phyloP scores from a whole-genome alignment of 2,888 invertebrate species.

The Xiphydria camelus region DNA sequence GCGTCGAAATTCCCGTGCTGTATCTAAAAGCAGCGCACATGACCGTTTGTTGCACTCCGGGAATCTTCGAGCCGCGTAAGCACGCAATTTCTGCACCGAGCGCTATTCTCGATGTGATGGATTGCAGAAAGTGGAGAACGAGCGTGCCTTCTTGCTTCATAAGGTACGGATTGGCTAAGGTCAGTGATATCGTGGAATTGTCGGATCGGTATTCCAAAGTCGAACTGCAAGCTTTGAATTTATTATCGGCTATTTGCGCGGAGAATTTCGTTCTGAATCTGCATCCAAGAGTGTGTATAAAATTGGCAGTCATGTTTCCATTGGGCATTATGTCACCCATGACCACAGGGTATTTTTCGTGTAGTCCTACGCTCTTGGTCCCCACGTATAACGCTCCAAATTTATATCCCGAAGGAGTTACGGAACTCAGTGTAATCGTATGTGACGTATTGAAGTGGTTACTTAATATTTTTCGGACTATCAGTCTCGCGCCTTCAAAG shows the following conservation, averaged over 20 bases:
- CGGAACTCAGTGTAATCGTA: constrained; percentile 40
- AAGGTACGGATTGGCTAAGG: constrained; percentile 40
- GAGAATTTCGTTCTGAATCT: constrained; percentile 42
- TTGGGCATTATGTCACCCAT: constrained; percentile 45
- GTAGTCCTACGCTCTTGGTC: constrained; percentile 38
- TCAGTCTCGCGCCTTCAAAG: constrained; percentile 47
- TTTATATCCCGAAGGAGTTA: constrained; percentile 47
- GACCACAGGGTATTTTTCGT: constrained; percentile 45
- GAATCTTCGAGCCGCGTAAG: constrained; percentile 33
- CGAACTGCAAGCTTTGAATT: constrained; percentile 37
- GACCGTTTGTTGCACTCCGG: constrained; percentile 37
- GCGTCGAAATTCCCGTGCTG: constrained; percentile 65
- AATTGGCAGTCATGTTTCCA: constrained; percentile 43
- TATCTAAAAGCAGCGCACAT: constrained; percentile 54
- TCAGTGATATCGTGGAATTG: constrained; percentile 44
- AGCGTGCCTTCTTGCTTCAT: constrained; percentile 41
- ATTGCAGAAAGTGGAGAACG: constrained; percentile 47
- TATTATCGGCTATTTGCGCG: constrained; percentile 38
- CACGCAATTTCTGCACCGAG: constrained; percentile 48
- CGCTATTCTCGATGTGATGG: constrained; percentile 50
- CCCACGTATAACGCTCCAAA: constrained; percentile 47
- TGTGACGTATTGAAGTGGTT: constrained; percentile 45
- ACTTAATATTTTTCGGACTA: constrained; percentile 40
- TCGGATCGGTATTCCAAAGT: constrained; percentile 49
- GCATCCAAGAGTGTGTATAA: constrained; percentile 48